Percentiles rank a stretch among this genome's conserved stretches.
These are phyloP conservation scores for Eutolmus rufibarbis DNA, from an alignment of 2,888 invertebrate species.

Conservation along the genomic window DNA sequence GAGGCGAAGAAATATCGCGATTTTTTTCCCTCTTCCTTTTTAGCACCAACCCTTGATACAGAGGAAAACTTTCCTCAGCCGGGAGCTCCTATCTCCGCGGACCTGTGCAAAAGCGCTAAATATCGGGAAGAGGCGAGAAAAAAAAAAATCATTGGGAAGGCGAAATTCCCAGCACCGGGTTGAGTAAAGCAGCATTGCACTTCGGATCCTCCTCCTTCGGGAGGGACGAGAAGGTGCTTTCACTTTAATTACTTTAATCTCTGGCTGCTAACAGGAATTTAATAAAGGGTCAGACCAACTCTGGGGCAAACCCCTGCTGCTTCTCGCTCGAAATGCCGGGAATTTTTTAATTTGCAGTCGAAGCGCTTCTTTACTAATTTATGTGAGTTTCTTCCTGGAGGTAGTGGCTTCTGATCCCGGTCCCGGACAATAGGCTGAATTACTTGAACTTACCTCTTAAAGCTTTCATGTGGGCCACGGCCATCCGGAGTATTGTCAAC, in stretches of 20 bases:
- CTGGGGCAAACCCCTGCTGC: background rate
- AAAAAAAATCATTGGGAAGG: background rate
- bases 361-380: constrained; percentile 8
- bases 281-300: background rate
- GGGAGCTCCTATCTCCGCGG: background rate
- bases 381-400: background rate
- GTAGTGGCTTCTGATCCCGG: background rate
- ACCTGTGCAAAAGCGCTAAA: constrained; percentile 44
- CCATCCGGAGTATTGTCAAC: constrained; percentile 98
- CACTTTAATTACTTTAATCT: constrained; percentile 27
- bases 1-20: constrained; percentile 16
- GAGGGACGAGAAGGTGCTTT: background rate
- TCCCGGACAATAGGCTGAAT: background rate
- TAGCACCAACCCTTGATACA: constrained; percentile 47
- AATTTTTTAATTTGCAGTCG: constrained; percentile 32
- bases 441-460: constrained; percentile 76
- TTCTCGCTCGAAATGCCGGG: background rate
- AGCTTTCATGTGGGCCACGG: constrained; percentile 99
- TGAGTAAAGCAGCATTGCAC: background rate
- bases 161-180: background rate
- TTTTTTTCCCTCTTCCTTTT: background rate
- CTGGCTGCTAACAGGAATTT: constrained; percentile 19
- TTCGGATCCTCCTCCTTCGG: background rate
- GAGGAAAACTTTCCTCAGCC: constrained; percentile 44
- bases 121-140: constrained; percentile 49